phyloP scores from a whole-genome alignment of 2,797 vertebrate genomes.

The Poeciliopsis infans region DNA sequence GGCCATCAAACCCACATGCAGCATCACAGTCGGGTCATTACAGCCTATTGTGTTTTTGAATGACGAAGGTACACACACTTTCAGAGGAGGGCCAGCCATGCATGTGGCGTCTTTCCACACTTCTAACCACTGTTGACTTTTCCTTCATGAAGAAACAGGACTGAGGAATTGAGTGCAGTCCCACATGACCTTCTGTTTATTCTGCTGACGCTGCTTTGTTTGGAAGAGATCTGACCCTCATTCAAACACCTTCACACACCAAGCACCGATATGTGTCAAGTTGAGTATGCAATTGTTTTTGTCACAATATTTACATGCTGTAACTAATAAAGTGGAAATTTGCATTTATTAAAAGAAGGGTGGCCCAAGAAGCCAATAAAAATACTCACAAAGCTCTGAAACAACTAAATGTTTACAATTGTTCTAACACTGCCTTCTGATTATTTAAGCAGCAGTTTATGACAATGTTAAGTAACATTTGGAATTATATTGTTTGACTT shows the following conservation, averaged over 20 bases:
- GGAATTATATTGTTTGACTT: background rate
- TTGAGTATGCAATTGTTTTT: background rate
- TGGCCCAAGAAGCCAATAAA: background rate
- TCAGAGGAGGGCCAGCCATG: conserved; percentile 20
- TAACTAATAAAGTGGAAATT: background rate
- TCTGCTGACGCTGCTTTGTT: conserved; percentile 27
- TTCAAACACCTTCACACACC: background rate
- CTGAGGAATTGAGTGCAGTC: conserved; percentile 19
- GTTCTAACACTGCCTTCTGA: background rate
- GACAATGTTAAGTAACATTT: background rate
- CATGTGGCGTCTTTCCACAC: conserved; percentile 34
- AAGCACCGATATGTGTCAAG: background rate
- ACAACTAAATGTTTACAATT: background rate
- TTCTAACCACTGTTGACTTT: conserved; percentile 54
- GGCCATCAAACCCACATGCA: background rate
- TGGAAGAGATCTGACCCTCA: conserved; percentile 13
- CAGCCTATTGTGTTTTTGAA: conserved; percentile 38
- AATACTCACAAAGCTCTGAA: background rate
- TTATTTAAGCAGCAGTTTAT: background rate
- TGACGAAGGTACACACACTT: conserved; percentile 6
- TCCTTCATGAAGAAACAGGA: conserved; percentile 19
- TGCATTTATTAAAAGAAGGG: background rate
- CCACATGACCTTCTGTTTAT: conserved; percentile 25
- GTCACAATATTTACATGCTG: background rate
- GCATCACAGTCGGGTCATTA: conserved; percentile 44